Evolutionary conservation across 2,797 vertebrate genomes (phyloP), one percentile per base, ranked within the genome.

Genomic region (Sebastiscus albofasciatus): DNA sequence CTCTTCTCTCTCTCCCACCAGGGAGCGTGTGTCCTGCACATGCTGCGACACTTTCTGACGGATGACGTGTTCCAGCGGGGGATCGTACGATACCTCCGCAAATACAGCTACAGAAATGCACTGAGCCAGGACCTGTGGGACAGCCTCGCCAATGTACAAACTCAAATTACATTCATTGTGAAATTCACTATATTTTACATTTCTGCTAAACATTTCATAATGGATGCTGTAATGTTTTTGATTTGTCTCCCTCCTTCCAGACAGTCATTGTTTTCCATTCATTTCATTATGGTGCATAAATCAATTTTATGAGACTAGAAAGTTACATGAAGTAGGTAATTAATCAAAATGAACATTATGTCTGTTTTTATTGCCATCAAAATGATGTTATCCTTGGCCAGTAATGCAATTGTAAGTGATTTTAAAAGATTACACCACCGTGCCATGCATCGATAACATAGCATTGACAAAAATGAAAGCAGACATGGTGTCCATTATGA

Each of bases 11-110:
- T 86, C 33, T 76, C 58, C 31, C 75, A 52, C 39, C 72, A 96
- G 96, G 96, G 96, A 62, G 96, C 96, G 24, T 97, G 95, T 83
- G 93, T 96, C 83, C 94, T 97, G 56, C 96, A 97, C 89, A 97
- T 97, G 96, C 90, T 97, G 77, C 94, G 93, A 70, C 89, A 96
- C 92, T 96, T 97, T 86, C 89, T 97, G 86, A 92, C 93, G 29
- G 93, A 96, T 22, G 93, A 97, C 1, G 94, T 95, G 70, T 97
- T 97, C 90, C 95, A 94, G 90, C 95, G 91, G 29, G 95, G 96
- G 77, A 94, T 96, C 9, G 92, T 96, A 75, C 89, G 94, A 74
- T 97, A 97, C 77, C 95, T 97, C 26, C 95, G 89, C 86, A 96
- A 94, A 84, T 95, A 94, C 92, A 96, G 93, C 81, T 97, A 95